These are phyloP conservation scores for Perognathus longimembris DNA, from an alignment of 2,113 vertebrate genomes.

Conservation along the genomic window DNA sequence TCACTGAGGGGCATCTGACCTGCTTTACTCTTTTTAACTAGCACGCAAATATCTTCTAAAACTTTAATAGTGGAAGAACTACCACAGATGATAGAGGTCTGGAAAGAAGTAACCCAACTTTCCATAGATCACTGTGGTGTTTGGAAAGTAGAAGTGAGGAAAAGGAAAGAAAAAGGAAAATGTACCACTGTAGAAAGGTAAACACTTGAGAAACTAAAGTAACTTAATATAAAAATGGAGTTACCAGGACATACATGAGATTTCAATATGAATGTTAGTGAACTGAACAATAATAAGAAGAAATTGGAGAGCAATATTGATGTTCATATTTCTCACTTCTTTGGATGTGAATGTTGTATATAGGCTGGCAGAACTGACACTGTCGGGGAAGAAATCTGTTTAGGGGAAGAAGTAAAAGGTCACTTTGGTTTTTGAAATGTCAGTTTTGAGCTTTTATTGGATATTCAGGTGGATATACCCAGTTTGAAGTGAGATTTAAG, in stretches of 20 bases:
- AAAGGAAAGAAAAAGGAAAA: no score
- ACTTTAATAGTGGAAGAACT: background rate
- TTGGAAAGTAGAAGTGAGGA: background rate
- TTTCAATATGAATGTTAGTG: no score
- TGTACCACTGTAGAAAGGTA: background rate
- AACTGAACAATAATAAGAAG: background rate
- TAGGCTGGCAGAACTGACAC: background rate
- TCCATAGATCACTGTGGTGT: background rate
- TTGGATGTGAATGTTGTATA: background rate
- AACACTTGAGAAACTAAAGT: background rate
- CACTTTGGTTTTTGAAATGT: slow-evolving; percentile 45
- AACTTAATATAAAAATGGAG: background rate
- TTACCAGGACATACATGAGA: no score
- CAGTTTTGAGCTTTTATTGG: slow-evolving; percentile 12
- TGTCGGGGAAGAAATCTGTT: background rate
- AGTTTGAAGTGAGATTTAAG: slow-evolving; percentile 50
- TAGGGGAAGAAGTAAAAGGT: background rate
- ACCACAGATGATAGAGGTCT: background rate
- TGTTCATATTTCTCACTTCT: background rate
- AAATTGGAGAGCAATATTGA: background rate
- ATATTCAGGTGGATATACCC: slow-evolving; percentile 16
- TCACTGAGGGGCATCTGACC: no score
- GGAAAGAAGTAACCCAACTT: background rate
- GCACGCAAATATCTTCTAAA: background rate
- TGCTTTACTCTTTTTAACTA: no score